A percentile compares a stretch with the other conserved stretches of the same genome.
Conservation (phyloP, 2,888 invertebrate genomes). For the Pachycephus smyrnensis region DNA sequence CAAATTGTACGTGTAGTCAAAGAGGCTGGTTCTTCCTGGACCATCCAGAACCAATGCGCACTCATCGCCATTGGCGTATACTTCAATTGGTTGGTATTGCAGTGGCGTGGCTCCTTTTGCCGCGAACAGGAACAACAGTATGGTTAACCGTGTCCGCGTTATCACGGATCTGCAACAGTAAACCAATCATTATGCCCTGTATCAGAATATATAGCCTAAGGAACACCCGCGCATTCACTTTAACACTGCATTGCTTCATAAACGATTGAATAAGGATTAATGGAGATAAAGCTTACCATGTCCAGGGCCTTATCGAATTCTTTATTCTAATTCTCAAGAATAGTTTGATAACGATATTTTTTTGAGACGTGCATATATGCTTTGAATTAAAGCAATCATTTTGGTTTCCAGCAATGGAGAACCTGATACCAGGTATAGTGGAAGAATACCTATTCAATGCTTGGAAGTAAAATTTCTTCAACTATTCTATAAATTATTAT, state of each 20-base stretch:
- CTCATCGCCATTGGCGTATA: conserved; percentile 69
- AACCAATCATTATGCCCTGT: background rate
- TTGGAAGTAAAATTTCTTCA: background rate
- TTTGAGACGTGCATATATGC: background rate
- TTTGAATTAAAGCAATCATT: no score
- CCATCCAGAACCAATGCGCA: conserved; percentile 85
- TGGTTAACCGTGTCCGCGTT: conserved; percentile 41
- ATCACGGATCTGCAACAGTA: conserved; percentile 47
- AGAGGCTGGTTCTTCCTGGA: conserved; percentile 83
- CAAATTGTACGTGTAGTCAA: conserved; percentile 87
- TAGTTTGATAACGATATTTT: background rate
- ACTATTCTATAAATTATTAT: background rate
- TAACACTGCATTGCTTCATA: background rate
- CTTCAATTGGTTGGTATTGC: conserved; percentile 56
- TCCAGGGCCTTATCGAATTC: background rate
- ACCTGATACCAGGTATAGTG: background rate
- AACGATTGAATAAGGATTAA: background rate
- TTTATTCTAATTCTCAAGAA: background rate
- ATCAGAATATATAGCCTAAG: background rate
- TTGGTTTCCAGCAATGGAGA: background rate
- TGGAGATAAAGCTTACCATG: background rate
- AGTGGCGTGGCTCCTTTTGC: conserved; percentile 35
- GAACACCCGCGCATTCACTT: background rate
- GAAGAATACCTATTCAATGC: background rate
- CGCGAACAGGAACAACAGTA: conserved; percentile 35